Evolutionary conservation across 2,797 vertebrate genomes (phyloP), one percentile per base, ranked within the genome.

Genomic region (Margarornis squamiger): DNA sequence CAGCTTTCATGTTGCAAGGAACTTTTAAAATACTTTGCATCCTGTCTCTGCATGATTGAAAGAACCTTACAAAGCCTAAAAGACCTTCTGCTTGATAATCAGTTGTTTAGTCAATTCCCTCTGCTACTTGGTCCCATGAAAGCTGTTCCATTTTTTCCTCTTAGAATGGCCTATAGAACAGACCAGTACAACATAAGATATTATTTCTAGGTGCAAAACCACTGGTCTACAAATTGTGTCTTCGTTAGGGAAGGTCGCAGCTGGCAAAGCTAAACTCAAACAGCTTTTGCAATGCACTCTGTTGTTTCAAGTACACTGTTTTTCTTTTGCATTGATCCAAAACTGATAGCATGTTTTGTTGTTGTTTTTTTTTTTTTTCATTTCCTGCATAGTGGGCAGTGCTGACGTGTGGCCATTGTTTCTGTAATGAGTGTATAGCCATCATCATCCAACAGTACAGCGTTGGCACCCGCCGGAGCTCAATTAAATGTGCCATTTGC

Each of bases 401-500:
- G 83, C 97, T 99, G 96, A 99, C 99, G 0, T 99, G 99, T 30
- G 99, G 99, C 26, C 99, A 99, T 96, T 99, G 99, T 97, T 99
- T 99, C 97, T 99, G 99, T 72, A 99, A 99, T 12, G 99, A 99
- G 88, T 99, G 99, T 93, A 97, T 99, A 24, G 98, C 99, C 27
- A 99, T 99, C 97, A 99, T 99, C 46, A 98, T 99, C 88, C 99
- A 99, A 82, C 99, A 99, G 94, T 99, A 99, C 98, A 99, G 99
- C 5, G 97, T 99, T 76, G 99, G 99, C 46, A 99, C 98, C 7
- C 98, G 99, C 45, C 98, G 98, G 22, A 98, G 99, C 45, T 98
- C 99, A 71, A 99, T 99, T 92, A 99, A 99, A 87, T 99, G 99
- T 87, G 99, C 99, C 95, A 99, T 99, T 90, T 99, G 99, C 94